phyloP scores from a whole-genome alignment of 2,888 invertebrate species.

The Tetramorium bicarinatum region DNA sequence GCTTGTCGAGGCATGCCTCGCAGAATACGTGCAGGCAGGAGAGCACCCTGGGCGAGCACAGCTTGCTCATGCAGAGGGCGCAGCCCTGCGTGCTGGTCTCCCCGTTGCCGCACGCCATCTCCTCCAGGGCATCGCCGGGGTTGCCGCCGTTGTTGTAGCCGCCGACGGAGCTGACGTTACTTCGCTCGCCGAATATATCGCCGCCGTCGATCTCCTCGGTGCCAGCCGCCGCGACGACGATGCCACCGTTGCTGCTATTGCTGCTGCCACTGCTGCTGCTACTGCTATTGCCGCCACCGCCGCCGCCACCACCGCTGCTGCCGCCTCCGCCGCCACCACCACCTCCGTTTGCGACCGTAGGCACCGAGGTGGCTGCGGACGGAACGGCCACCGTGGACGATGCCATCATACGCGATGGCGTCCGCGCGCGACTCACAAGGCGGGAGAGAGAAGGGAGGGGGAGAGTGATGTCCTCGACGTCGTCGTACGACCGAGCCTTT shows the following conservation, averaged over 20 bases:
- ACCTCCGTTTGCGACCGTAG: slow-evolving; percentile 66
- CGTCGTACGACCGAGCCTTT: not conserved
- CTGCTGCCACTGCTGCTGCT: not conserved
- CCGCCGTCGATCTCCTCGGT: slow-evolving; percentile 80
- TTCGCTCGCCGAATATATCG: slow-evolving; percentile 79
- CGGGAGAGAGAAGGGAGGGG: not conserved
- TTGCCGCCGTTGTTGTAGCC: slow-evolving; percentile 67
- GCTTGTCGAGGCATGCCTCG: slow-evolving; percentile 95
- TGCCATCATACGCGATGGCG: slow-evolving; percentile 75
- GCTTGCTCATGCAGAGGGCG: slow-evolving; percentile 89
- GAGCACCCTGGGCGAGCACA: slow-evolving; percentile 94
- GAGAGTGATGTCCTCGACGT: not conserved
- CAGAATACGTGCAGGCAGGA: slow-evolving; percentile 98
- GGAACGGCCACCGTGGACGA: slow-evolving; percentile 83
- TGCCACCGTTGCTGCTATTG: slow-evolving; percentile 18
- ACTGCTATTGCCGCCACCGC: slow-evolving; percentile 61
- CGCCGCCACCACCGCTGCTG: slow-evolving; percentile 68
- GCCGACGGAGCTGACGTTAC: slow-evolving; percentile 62
- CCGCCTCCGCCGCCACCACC: slow-evolving; percentile 55
- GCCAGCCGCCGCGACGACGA: not conserved
- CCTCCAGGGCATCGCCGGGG: slow-evolving; percentile 78
- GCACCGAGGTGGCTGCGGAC: slow-evolving; percentile 77
- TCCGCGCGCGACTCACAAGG: slow-evolving; percentile 19
- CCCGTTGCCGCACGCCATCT: slow-evolving; percentile 78
- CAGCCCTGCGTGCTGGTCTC: slow-evolving; percentile 80